Conservation (phyloP, 2,113 vertebrate genomes). For the Steatornis caripensis region DNA sequence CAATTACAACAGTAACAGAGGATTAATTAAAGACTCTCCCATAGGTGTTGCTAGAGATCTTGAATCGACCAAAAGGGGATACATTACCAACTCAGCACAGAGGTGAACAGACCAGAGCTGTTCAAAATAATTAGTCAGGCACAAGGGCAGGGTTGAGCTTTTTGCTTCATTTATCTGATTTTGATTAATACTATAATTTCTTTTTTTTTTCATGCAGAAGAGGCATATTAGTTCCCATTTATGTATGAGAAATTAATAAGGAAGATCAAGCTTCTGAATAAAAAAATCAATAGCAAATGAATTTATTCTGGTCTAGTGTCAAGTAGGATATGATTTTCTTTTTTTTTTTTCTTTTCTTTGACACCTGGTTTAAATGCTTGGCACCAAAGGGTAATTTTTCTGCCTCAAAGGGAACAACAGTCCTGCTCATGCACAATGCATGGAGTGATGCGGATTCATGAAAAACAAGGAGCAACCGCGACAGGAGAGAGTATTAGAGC, state of each 20-base stretch:
- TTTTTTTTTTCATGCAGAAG: not conserved
- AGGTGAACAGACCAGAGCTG: slow-evolving; percentile 72
- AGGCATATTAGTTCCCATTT: slow-evolving; percentile 11
- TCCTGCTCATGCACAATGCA: not conserved
- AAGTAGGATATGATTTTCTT: not conserved
- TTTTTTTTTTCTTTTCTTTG: not conserved
- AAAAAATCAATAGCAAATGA: slow-evolving; percentile 31
- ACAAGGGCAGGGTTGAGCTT: slow-evolving; percentile 57
- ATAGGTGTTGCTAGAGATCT: slow-evolving; percentile 78
- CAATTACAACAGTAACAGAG: slow-evolving; percentile 94
- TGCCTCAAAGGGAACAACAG: not conserved
- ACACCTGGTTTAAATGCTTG: not conserved
- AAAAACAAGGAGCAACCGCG: not conserved
- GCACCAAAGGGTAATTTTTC: not conserved
- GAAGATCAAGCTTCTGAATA: slow-evolving; percentile 3
- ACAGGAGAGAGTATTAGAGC: not conserved
- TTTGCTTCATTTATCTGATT: slow-evolving; percentile 64
- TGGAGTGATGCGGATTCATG: not conserved
- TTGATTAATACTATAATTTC: slow-evolving; percentile 69
- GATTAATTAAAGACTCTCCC: slow-evolving; percentile 94
- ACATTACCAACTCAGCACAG: slow-evolving; percentile 71
- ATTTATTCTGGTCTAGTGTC: not conserved
- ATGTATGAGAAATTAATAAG: slow-evolving; percentile 13
- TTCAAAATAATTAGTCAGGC: slow-evolving; percentile 70
- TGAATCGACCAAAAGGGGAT: slow-evolving; percentile 76